Evolutionary conservation across 2,888 invertebrate genomes (phyloP).

Genomic region (Drosophila maculinotata): DNA sequence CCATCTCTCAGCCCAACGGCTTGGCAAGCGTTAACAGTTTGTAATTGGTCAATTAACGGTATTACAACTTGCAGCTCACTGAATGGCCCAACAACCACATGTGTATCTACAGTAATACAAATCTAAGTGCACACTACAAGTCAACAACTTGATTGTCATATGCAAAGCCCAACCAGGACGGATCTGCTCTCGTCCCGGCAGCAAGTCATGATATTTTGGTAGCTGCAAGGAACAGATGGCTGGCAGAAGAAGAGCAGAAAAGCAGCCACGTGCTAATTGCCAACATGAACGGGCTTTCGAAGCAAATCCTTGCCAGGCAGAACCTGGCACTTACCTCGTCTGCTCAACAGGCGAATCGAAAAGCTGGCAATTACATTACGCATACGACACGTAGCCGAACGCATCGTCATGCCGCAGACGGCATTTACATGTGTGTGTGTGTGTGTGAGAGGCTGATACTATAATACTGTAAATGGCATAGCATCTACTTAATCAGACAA

Average conservation of each 20-base stretch:
- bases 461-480: no score
- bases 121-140: no score
- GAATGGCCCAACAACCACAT: no score
- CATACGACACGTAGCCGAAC: constrained; percentile 64
- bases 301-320: constrained; percentile 22
- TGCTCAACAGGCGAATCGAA: constrained; percentile 33
- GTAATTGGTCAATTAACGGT: constrained; percentile 20
- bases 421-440: not conserved
- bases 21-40: constrained; percentile 6
- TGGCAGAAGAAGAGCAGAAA: constrained; percentile 5
- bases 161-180: no score
- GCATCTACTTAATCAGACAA: constrained; percentile 72
- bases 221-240: constrained; percentile 1
- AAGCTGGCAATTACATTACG: constrained; percentile 72
- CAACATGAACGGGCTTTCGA: constrained; percentile 42
- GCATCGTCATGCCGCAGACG: constrained; percentile 36
- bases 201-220: not conserved
- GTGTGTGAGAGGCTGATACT: constrained; percentile 12
- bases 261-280: constrained; percentile 70
- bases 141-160: no score
- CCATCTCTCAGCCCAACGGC: not conserved
- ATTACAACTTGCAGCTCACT: no score
- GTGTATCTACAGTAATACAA: no score
- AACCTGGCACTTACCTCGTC: not conserved
- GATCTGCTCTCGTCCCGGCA: not conserved